These are phyloP conservation scores for Ctenopoma kingsleyae DNA, from an alignment of 2,797 vertebrate species.

Conservation along the genomic window DNA sequence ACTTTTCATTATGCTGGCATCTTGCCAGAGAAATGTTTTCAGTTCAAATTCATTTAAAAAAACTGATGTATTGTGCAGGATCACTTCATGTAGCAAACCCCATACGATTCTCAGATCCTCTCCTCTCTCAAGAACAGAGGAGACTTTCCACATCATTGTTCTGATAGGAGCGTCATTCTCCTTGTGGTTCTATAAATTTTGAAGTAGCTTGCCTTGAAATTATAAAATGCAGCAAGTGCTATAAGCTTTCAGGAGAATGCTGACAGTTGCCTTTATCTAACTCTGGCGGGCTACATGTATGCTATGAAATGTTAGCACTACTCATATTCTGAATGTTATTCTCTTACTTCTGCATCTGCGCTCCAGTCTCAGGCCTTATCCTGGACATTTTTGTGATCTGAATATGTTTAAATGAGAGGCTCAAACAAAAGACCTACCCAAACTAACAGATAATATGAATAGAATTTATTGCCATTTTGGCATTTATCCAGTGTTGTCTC, in stretches of 20 bases:
- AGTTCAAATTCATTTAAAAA: slow-evolving; percentile 20
- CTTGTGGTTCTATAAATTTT: not conserved
- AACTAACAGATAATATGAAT: slow-evolving; percentile 47
- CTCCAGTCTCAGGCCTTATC: not conserved
- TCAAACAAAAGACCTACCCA: slow-evolving; percentile 27
- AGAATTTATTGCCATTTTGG: slow-evolving; percentile 39
- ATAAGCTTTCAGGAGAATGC: not conserved
- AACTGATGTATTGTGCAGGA: slow-evolving; percentile 10
- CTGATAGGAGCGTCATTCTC: slow-evolving; percentile 4
- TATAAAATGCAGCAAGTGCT: slow-evolving; percentile 21
- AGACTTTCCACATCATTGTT: slow-evolving; percentile 10
- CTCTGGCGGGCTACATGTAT: not conserved
- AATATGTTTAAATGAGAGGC: slow-evolving; percentile 32
- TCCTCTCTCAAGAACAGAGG: not conserved
- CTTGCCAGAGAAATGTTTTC: slow-evolving; percentile 25
- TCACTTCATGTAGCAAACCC: slow-evolving; percentile 20
- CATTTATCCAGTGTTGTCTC: slow-evolving; percentile 17
- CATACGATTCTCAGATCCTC: slow-evolving; percentile 2
- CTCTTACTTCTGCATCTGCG: slow-evolving; percentile 20
- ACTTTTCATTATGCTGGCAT: slow-evolving; percentile 27
- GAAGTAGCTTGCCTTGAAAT: not conserved
- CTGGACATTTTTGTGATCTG: slow-evolving; percentile 34
- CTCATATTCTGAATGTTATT: not conserved
- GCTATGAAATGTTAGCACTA: slow-evolving; percentile 1
- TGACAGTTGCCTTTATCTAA: slow-evolving; percentile 16